These are phyloP conservation scores for Acrobasis suavella DNA, from an alignment of 2,888 invertebrate species.

Conservation along the genomic window DNA sequence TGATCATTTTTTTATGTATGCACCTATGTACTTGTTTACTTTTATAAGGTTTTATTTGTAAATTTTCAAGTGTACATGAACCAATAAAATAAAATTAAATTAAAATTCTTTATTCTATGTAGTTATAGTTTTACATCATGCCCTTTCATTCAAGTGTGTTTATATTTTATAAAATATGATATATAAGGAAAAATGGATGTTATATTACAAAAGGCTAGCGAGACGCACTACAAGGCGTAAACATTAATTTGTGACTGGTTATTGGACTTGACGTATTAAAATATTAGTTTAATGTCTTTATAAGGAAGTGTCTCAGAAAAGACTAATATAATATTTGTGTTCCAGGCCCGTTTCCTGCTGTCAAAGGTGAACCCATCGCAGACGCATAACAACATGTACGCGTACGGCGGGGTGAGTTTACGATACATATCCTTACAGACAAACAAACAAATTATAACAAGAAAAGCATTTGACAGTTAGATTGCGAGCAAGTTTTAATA, in stretches of 20 bases:
- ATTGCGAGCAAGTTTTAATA: neutral
- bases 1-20: neutral
- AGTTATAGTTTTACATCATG: neutral
- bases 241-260: too few species aligned
- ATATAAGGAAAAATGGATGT: too few species aligned
- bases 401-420: conserved; percentile 93
- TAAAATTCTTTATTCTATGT: too few species aligned
- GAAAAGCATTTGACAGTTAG: neutral
- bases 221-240: too few species aligned
- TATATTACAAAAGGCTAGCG: too few species aligned
- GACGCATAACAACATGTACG: conserved; percentile 99
- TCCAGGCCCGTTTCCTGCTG: conserved; percentile 95
- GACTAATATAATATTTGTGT: conserved; percentile 25
- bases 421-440: neutral
- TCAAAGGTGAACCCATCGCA: conserved; percentile 99
- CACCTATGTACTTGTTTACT: too few species aligned
- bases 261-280: too few species aligned
- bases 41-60: too few species aligned
- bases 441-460: neutral
- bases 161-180: neutral
- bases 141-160: neutral
- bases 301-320: too few species aligned
- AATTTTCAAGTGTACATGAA: too few species aligned
- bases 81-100: too few species aligned
- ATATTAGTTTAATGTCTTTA: too few species aligned